Percentiles rank a stretch among this genome's conserved stretches.
Evolutionary conservation across 2,888 invertebrate genomes (phyloP).

Genomic region (Cryptus viduatorius): DNA sequence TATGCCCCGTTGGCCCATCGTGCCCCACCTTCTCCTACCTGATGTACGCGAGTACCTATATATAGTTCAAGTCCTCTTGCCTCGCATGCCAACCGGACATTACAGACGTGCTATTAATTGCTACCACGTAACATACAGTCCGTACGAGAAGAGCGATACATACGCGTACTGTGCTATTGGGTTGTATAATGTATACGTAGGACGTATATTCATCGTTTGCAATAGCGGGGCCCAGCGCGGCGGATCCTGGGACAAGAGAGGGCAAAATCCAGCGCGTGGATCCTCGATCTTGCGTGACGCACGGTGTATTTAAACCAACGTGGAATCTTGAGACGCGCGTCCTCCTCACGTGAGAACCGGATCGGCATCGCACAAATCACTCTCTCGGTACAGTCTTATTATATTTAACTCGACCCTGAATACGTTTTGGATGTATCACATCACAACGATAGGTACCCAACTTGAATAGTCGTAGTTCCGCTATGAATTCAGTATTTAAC

Average conservation of each 20-base stretch:
- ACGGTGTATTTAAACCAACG: slow-evolving; percentile 58
- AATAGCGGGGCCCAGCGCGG: too few relatives aligned
- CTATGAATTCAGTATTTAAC: slow-evolving; percentile 19
- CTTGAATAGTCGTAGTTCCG: slow-evolving; percentile 41
- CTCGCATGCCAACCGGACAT: slow-evolving; percentile 80
- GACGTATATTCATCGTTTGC: slow-evolving; percentile 28
- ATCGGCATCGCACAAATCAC: slow-evolving; percentile 65
- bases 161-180: slow-evolving; percentile 31
- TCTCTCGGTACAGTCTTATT: slow-evolving; percentile 54
- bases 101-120: slow-evolving; percentile 81
- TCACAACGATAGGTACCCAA: neutral
- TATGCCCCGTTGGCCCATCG: neutral
- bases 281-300: slow-evolving; percentile 63
- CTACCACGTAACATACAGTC: slow-evolving; percentile 76
- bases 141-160: slow-evolving; percentile 70
- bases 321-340: slow-evolving; percentile 47
- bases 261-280: slow-evolving; percentile 50
- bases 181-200: slow-evolving; percentile 60
- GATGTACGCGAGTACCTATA: slow-evolving; percentile 2
- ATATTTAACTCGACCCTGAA: slow-evolving; percentile 59
- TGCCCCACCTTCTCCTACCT: neutral
- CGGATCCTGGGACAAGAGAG: neutral
- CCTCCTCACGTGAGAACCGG: slow-evolving; percentile 58
- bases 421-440: slow-evolving; percentile 40
- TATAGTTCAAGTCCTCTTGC: slow-evolving; percentile 58